Evolutionary conservation across 2,797 vertebrate species (phyloP), one percentile per base, ranked within the genome.

Genomic region (Alosa sapidissima): DNA sequence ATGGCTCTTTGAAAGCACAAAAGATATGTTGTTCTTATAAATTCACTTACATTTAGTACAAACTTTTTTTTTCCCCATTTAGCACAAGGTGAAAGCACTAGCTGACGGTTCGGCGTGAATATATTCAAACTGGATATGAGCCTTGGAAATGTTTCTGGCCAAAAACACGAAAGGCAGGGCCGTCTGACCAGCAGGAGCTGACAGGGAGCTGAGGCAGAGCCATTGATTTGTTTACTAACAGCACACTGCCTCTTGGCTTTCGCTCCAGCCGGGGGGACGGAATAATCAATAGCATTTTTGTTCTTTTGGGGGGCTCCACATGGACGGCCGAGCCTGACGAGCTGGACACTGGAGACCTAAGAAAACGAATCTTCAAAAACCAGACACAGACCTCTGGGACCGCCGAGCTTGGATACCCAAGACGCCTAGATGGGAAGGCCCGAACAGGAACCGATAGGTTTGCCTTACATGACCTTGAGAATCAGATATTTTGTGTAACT

Each of bases 191-290:
- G 81, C 72, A 82, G 81, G 85, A 82, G 33, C 75, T 83, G 33
- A 75, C 85, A 49, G 68, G 47, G 84, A 85, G 84, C 81, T 87
- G 84, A 85, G 85, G 5, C 93, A 92, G 90, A 93, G 91, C 90
- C 95, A 95, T 96, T 94, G 95, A 96, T 96, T 95, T 96, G 95
- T 96, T 96, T 96, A 95, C 95, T 95, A 95, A 94, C 93, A 91
- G 88, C 89, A 95, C 94, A 95, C 92, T 82, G 84, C 92, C 90
- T 95, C 93, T 95, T 92, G 89, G 93, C 91, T 94, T 93, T 94
- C 93, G 93, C 92, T 91, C 92, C 91, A 93, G 93, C 92, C 91
- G 89, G 89, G 89, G 85, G 89, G 93, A 91, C 94, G 95, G 93
- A 95, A 95, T 95, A 95, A 96, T 96, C 94, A 94, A 96, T 95